Percentiles rank a stretch among this genome's conserved stretches.
Evolutionary conservation across 2,113 vertebrate species (phyloP).

Genomic region (Cervus canadensis): DNA sequence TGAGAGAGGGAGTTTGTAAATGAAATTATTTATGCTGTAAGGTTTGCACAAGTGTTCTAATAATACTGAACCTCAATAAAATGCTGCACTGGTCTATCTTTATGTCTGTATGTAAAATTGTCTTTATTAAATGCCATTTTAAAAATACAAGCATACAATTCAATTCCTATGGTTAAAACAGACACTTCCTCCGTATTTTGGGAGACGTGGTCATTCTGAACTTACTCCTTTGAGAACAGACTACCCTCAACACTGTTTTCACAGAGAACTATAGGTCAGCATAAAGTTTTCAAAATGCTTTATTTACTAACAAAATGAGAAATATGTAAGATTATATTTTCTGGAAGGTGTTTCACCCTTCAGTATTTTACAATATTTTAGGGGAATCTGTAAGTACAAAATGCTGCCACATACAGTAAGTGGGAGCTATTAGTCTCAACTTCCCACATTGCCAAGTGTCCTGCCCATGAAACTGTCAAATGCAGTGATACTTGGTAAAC

Average conservation of each 20-base stretch:
- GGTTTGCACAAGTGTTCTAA: background rate
- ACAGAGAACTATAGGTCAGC: background rate
- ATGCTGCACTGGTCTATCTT: background rate
- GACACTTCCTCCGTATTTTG: background rate
- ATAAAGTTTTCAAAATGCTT: background rate
- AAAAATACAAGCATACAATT: background rate
- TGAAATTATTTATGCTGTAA: background rate
- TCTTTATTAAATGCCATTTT: constrained; percentile 7
- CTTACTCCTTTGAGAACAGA: background rate
- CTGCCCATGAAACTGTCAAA: background rate
- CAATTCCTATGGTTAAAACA: background rate
- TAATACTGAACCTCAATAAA: background rate
- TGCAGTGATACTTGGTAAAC: background rate
- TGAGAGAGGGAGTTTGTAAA: background rate
- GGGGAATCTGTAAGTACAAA: background rate
- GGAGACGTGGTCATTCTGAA: background rate
- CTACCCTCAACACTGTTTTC: background rate
- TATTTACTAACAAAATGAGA: background rate
- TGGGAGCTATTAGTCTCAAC: background rate
- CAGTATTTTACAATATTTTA: background rate
- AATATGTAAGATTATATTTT: background rate
- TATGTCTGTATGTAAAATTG: background rate
- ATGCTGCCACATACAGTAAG: background rate
- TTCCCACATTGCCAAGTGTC: background rate
- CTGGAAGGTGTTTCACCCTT: background rate